Evolutionary conservation across 2,113 vertebrate genomes (phyloP).

Genomic region (Dipodomys ordii): DNA sequence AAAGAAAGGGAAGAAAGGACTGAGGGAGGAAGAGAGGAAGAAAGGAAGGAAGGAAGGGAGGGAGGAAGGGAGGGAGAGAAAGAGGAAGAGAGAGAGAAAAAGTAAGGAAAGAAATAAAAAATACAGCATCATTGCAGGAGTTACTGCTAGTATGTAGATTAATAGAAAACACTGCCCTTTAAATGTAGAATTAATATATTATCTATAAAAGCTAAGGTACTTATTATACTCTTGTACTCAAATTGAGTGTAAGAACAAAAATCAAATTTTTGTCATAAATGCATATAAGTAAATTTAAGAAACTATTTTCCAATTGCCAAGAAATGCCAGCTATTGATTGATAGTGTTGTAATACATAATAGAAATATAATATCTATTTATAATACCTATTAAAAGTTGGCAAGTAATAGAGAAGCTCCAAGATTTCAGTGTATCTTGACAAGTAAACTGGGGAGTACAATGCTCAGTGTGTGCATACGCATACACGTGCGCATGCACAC

Average conservation of each 20-base stretch:
- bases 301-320: conserved; percentile 62
- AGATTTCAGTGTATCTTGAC: conserved; percentile 63
- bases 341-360: conserved; percentile 44
- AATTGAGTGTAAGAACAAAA: conserved; percentile 14
- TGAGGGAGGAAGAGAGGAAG: too few relatives aligned
- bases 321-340: conserved; percentile 33
- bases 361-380: conserved; percentile 64
- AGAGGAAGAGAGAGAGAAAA: not conserved
- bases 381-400: conserved; percentile 66
- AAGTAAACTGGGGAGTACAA: conserved; percentile 74
- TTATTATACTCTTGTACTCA: too few relatives aligned
- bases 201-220: not conserved
- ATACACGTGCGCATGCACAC: too few relatives aligned
- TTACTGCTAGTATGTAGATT: not conserved
- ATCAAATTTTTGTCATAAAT: conserved; percentile 55
- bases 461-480: too few relatives aligned
- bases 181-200: conserved; percentile 30
- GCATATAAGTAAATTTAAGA: conserved; percentile 48
- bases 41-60: too few relatives aligned
- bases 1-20: too few relatives aligned
- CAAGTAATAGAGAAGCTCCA: conserved; percentile 58
- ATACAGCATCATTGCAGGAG: not conserved
- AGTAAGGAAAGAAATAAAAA: not conserved
- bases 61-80: too few relatives aligned
- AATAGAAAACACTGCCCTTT: conserved; percentile 10